Evolutionary conservation across 1,140 invertebrate species (phyloP).

Genomic region (Atta colombica): DNA sequence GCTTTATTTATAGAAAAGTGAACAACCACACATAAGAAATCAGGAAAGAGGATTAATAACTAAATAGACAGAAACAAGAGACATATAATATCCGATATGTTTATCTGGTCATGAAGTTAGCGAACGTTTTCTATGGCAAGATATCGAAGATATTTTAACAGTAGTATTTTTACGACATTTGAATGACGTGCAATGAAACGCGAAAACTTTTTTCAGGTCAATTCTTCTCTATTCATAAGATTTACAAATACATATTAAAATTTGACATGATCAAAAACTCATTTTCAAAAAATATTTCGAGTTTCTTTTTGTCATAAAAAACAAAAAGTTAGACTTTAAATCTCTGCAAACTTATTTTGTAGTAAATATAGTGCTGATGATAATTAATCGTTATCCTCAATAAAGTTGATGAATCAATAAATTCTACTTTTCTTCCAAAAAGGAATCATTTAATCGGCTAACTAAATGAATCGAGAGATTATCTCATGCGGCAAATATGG

Average conservation of each 20-base stretch:
- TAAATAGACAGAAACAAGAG: constrained; percentile 11
- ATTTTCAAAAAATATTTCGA: neutral
- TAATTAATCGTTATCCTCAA: neutral
- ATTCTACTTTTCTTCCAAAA: neutral
- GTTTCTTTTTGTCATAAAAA: neutral
- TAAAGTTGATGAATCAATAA: neutral
- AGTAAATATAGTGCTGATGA: too few species aligned
- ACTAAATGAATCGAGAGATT: constrained; percentile 13
- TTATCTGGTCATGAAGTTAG: constrained; percentile 4
- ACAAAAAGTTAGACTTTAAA: neutral
- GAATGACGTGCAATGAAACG: neutral
- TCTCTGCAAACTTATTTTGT: neutral
- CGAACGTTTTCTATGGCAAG: neutral
- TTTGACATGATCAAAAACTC: neutral
- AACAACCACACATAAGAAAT: constrained; percentile 24
- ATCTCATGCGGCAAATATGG: neutral
- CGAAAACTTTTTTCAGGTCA: neutral
- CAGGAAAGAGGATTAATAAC: neutral
- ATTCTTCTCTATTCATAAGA: neutral
- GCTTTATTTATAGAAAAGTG: constrained; percentile 74
- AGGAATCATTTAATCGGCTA: neutral
- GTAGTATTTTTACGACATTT: neutral
- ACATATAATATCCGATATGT: constrained; percentile 4
- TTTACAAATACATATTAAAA: constrained; percentile 4
- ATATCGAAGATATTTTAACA: neutral